A percentile compares a stretch with the other conserved stretches of the same genome.
These are phyloP conservation scores for Tribolium madens DNA, from an alignment of 1,140 invertebrate genomes.

Conservation along the genomic window DNA sequence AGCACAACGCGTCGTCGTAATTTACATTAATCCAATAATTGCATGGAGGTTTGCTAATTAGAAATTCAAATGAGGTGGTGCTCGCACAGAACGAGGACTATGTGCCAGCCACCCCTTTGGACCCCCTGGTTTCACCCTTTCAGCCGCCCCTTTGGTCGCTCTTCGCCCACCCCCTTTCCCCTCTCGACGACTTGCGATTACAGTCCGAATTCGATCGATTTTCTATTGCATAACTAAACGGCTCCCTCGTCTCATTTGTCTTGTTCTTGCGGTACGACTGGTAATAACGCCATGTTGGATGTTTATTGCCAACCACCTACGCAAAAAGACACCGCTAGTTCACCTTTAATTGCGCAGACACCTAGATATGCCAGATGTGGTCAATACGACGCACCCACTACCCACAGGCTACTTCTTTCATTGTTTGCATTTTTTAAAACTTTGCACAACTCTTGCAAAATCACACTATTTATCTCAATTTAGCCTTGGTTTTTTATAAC, in stretches of 20 bases:
- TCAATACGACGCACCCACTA: background rate
- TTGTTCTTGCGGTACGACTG: conserved; percentile 36
- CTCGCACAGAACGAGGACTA: conserved; percentile 64
- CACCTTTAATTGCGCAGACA: conserved; percentile 25
- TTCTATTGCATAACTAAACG: conserved; percentile 58
- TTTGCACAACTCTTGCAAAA: too few species aligned
- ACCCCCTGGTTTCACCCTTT: conserved; percentile 56
- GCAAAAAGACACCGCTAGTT: conserved; percentile 19
- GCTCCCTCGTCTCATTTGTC: conserved; percentile 37
- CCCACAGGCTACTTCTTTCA: background rate
- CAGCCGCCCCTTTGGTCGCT: conserved; percentile 45
- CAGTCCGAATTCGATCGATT: conserved; percentile 65
- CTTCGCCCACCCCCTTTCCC: conserved; percentile 10
- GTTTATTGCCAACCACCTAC: conserved; percentile 24
- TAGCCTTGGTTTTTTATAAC: too few species aligned
- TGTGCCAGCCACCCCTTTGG: conserved; percentile 57
- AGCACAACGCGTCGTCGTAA: conserved; percentile 79
- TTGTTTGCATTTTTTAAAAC: too few species aligned
- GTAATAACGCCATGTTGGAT: conserved; percentile 24
- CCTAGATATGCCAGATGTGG: background rate
- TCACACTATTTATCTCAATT: too few species aligned
- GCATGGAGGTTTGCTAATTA: conserved; percentile 91
- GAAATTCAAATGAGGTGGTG: conserved; percentile 91
- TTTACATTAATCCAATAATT: conserved; percentile 96
- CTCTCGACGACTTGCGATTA: conserved; percentile 57